Conservation (phyloP, 2,797 vertebrate species). For the Eulemur albifrons region DNA sequence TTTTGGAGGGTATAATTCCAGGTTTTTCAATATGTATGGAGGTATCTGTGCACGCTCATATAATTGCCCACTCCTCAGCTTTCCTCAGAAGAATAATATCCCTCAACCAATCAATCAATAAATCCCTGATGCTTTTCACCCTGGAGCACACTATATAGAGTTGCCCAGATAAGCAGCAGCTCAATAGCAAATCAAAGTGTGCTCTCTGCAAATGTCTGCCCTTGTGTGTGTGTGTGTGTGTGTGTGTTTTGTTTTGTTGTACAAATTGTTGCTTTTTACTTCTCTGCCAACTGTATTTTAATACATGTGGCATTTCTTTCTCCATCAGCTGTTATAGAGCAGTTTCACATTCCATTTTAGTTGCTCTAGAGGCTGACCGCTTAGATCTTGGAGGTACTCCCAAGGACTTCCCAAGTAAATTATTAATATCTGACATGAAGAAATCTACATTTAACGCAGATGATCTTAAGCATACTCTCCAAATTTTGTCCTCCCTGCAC, state of each 20-base stretch:
- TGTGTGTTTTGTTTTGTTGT: fast-evolving
- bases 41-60: too few relatives aligned
- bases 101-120: background rate
- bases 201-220: background rate
- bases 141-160: background rate
- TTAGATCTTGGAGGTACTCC: background rate
- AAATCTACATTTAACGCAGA: background rate
- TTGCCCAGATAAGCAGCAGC: background rate
- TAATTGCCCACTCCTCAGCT: background rate
- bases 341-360: background rate
- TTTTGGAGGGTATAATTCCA: background rate
- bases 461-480: background rate
- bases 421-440: background rate
- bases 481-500: background rate
- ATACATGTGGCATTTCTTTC: background rate
- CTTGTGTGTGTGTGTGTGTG: background rate
- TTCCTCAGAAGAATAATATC: background rate
- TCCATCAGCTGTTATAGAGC: background rate
- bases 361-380: background rate
- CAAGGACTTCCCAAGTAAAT: background rate
- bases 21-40: background rate
- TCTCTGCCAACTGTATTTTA: background rate
- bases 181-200: background rate
- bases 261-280: background rate
- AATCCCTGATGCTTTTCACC: background rate